Conservation (phyloP, 2,888 invertebrate genomes). For the Drosophila eohydei region DNA sequence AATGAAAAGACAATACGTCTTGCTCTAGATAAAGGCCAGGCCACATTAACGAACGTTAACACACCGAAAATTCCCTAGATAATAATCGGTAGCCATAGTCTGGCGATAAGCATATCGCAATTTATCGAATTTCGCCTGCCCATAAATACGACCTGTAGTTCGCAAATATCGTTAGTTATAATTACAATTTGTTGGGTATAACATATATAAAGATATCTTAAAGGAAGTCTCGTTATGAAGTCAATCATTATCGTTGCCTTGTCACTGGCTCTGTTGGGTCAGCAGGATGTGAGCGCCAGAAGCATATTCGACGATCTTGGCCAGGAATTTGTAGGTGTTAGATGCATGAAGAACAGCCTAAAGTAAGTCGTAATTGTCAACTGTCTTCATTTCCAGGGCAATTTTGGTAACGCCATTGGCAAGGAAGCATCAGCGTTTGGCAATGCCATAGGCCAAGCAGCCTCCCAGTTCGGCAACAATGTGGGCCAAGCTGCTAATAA, state of each 20-base stretch:
- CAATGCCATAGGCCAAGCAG: conserved; percentile 52
- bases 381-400: conserved; percentile 6
- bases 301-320: conserved; percentile 32
- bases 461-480: conserved; percentile 48
- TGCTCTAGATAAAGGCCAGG: conserved; percentile 24
- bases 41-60: neutral
- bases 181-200: conserved; percentile 8
- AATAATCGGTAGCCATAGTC: conserved; percentile 18
- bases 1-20: conserved; percentile 23
- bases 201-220: neutral
- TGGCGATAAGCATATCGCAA: conserved; percentile 42
- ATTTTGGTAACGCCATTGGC: conserved; percentile 33
- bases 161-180: conserved; percentile 39
- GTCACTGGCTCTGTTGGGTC: conserved; percentile 35
- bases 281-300: conserved; percentile 47
- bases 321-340: conserved; percentile 33
- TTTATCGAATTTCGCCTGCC: conserved; percentile 22
- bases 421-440: conserved; percentile 51
- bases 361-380: neutral
- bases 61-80: conserved; percentile 30
- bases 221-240: conserved; percentile 43
- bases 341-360: neutral
- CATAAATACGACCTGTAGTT: conserved; percentile 52
- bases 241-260: conserved; percentile 30
- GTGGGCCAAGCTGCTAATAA: conserved; percentile 27